phyloP scores from a whole-genome alignment of 2,113 vertebrate genomes.

The Eolophus roseicapilla region DNA sequence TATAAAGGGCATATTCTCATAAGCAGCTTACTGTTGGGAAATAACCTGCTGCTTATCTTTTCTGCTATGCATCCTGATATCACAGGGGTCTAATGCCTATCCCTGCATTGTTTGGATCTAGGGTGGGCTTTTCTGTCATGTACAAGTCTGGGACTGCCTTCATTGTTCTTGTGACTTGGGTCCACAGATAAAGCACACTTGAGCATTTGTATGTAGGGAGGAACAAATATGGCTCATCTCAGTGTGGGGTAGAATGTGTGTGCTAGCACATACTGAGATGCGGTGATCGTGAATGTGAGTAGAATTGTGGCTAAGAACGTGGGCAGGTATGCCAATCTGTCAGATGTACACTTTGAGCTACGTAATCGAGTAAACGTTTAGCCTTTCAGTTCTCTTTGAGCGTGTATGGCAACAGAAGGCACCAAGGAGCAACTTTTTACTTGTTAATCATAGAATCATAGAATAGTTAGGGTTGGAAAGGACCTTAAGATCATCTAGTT shows the following conservation, averaged over 20 bases:
- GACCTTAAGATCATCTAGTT: too few relatives aligned
- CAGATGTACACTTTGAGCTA: not conserved
- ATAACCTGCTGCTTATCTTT: not conserved
- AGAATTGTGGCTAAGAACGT: not conserved
- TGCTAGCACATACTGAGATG: rapidly evolving
- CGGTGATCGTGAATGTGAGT: rapidly evolving
- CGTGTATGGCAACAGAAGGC: not conserved
- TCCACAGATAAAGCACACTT: not conserved
- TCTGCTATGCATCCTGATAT: not conserved
- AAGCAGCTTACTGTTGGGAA: not conserved
- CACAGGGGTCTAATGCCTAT: not conserved
- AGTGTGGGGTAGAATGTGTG: not conserved
- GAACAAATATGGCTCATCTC: not conserved
- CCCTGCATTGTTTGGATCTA: not conserved
- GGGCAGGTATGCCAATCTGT: not conserved
- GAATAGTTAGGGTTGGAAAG: too few relatives aligned
- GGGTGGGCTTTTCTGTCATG: not conserved
- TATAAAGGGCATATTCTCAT: not conserved
- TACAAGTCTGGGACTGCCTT: not conserved
- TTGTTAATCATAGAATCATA: not conserved
- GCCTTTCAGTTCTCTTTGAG: not conserved
- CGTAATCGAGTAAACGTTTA: not conserved
- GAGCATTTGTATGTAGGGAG: not conserved
- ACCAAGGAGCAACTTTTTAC: not conserved
- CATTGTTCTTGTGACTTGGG: not conserved